Percentiles rank a stretch among this genome's conserved stretches.
Evolutionary conservation across 2,797 vertebrate genomes (phyloP).

Genomic region (Masticophis lateralis): DNA sequence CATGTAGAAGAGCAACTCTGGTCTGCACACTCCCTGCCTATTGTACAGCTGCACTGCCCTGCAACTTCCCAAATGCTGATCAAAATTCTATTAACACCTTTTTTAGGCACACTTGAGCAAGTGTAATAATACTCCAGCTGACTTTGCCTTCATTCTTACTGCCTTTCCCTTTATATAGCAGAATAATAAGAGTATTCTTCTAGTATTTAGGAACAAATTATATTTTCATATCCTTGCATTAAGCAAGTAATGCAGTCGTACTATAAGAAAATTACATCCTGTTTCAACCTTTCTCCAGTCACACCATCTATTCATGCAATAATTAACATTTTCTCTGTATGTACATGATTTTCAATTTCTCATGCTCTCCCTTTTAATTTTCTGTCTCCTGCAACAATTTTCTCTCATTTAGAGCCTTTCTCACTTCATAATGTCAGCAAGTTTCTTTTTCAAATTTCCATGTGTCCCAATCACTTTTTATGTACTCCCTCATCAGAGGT

Average conservation of each 20-base stretch:
- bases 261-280: background rate
- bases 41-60: background rate
- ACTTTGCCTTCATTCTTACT: background rate
- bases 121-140: background rate
- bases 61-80: background rate
- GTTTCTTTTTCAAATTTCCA: background rate
- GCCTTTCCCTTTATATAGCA: background rate
- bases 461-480: background rate
- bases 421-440: background rate
- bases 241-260: background rate
- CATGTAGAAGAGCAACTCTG: background rate
- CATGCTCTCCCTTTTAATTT: background rate
- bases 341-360: background rate
- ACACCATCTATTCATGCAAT: background rate
- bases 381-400: background rate
- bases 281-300: background rate
- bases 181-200: background rate
- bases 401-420: background rate
- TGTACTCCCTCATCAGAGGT: background rate
- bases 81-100: background rate
- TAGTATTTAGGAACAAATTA: background rate
- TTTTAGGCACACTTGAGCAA: background rate
- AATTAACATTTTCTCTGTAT: background rate
- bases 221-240: background rate
- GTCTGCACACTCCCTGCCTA: background rate